Base-by-base conservation (phyloP, 2,113 vertebrate species). In the Callorhinus ursinus region DNA sequence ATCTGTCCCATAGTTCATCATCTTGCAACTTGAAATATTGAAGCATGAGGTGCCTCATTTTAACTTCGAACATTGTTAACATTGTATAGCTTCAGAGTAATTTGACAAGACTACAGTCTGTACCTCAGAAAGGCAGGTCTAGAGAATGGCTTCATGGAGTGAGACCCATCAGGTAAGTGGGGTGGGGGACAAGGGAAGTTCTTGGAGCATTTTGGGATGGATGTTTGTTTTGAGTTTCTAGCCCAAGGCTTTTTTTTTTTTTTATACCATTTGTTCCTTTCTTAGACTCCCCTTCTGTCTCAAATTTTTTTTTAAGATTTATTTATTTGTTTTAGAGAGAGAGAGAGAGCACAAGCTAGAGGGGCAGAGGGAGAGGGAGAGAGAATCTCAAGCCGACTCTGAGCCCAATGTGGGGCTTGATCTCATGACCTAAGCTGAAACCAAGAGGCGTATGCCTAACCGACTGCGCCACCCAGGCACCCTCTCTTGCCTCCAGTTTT, bases 201-300 rank as follows among this genome's bases (percentile, higher is more conserved):
- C 21, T 46, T 0, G 46, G 31, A 16, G 49, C 39, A 61, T 77
- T 84, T 94, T 84, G 92, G 49, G 16, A 7, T 36, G 63, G 63
- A 79, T 26, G 5, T 49, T 86, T 91, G 39, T 39, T 96, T 77
- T 86, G 89, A 22, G 55, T 97, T 96, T 94, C 59, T 74, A 90
- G 74, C 11, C 95, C 24, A 21, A 9, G 88, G 82, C 74, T 93
- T 31, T 9, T 88, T 80, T 57, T n/a, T 69, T 69, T n/a, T 67
- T 67, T 67, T 39, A 46, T 24, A n/a, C 19, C 53, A 13, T 71
- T 69, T 51, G 19, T 81, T 95, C 36, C 4, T 46, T 33, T 87
- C 42, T 69, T 53, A 72, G 10, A 13, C 39, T 46, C 72, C 42
- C 1, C 0, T 18, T 22, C 13, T 8, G 3, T 69, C 33, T 69